Evolutionary conservation across 2,113 vertebrate species (phyloP).

Genomic region (Acanthochromis polyacanthus): DNA sequence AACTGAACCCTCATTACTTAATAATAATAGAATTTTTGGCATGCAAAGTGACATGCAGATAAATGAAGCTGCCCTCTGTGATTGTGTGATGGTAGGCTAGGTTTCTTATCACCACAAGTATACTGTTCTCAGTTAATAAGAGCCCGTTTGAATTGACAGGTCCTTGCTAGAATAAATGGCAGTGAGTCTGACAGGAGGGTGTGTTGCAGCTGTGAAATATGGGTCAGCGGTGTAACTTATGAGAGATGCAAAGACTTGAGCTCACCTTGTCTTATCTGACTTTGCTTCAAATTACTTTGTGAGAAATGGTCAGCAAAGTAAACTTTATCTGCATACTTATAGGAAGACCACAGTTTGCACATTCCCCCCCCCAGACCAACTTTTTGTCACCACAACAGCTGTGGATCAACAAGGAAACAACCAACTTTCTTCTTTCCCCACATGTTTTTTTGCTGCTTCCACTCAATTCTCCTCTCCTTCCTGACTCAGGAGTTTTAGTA

Average conservation of each 20-base stretch:
- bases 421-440: not conserved
- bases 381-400: not conserved
- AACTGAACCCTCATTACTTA: slow-evolving; percentile 41
- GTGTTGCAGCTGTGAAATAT: slow-evolving; percentile 33
- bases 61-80: no score
- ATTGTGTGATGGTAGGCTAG: not conserved
- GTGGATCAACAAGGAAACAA: not conserved
- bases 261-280: slow-evolving; percentile 40
- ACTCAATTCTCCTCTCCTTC: slow-evolving; percentile 10
- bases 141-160: slow-evolving; percentile 15
- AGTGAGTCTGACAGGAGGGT: slow-evolving; percentile 24
- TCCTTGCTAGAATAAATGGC: slow-evolving; percentile 17
- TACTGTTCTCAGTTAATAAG: not conserved
- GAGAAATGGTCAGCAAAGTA: slow-evolving; percentile 22
- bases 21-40: slow-evolving; percentile 14
- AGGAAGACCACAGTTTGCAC: not conserved
- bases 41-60: not conserved
- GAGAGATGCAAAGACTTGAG: slow-evolving; percentile 27
- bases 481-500: slow-evolving; percentile 48
- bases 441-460: slow-evolving; percentile 23
- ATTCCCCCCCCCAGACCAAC: no score
- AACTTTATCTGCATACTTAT: slow-evolving; percentile 5
- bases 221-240: slow-evolving; percentile 20
- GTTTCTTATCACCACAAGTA: not conserved
- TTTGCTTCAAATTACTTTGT: slow-evolving; percentile 41